These are phyloP conservation scores for Syndactyla subalaris DNA, from an alignment of 2,797 vertebrate species.

Conservation along the genomic window DNA sequence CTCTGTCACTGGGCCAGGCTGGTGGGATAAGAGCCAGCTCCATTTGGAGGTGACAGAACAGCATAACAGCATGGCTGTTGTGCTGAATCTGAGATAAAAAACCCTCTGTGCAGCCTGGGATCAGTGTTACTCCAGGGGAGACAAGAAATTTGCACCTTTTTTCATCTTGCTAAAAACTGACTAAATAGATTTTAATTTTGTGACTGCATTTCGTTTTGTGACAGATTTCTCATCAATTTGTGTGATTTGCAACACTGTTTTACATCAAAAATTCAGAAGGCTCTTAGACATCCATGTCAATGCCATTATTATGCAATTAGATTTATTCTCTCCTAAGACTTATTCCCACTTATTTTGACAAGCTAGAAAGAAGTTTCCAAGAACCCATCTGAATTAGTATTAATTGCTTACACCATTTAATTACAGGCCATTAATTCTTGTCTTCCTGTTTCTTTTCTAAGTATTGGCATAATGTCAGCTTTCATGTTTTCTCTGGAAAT, in stretches of 20 bases:
- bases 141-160: neutral
- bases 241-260: neutral
- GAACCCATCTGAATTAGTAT: neutral
- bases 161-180: neutral
- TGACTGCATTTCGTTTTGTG: neutral
- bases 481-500: neutral
- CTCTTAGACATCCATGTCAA: neutral
- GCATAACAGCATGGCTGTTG: fast-evolving
- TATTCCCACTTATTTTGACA: neutral
- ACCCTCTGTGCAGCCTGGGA: neutral
- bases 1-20: neutral
- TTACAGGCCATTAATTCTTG: neutral
- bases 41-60: neutral
- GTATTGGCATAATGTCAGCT: neutral
- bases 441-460: neutral
- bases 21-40: neutral
- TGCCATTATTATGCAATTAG: fast-evolving
- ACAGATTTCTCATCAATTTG: neutral
- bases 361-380: neutral
- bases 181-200: neutral
- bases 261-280: neutral
- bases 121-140: neutral
- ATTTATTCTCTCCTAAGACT: neutral
- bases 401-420: neutral
- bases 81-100: neutral